Base-by-base conservation (phyloP, 2,797 vertebrate genomes). In the Cirrhinus mrigala region DNA sequence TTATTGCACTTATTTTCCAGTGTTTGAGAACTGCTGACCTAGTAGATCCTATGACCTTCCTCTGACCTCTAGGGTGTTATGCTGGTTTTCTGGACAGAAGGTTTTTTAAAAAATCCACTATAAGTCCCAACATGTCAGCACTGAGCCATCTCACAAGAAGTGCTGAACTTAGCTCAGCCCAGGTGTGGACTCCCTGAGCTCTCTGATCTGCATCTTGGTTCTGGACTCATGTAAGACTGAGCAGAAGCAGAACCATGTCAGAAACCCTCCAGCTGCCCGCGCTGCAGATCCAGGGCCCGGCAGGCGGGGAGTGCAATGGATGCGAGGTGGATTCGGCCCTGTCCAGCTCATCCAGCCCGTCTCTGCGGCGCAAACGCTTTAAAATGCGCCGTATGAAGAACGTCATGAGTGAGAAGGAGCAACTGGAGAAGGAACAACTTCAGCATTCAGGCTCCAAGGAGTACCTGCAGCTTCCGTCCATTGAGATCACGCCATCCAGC, bases 401-500 rank as follows among this genome's bases (percentile, higher is more conserved):
- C 1, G 87, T 91, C 15, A 86, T 85, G 60, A 91, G 88, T 27
- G 94, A 96, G 85, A 93, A 73, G 64, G 82, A 87, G 33, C 52
- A 48, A 18, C 27, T 46, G 11, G 87, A 85, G 54, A 70, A 88
- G 11, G 88, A 84, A 7, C 87, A 87, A 1, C 84, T 93, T 20
- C 90, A 92, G 14, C 71, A 91, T 16, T 89, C 92, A 1, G 91
- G 89, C 81, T 50, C 91, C 81, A 96, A 95, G 90, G 96, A 97
- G 84, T 96, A 95, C 90, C 92, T 97, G 82, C 96, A 96, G 91
- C 95, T 96, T 71, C 96, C 96, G 0, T 96, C 96, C 91, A 97
- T 97, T 82, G 96, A 96, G 90, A 96, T 97, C 87, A 97, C 96
- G 3, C 96, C 96, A 0, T 97, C 96, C 82, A 97, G 96, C 56